These are phyloP conservation scores for Pristionchus mayeri DNA, from an alignment of 2,888 invertebrate genomes.

Conservation along the genomic window DNA sequence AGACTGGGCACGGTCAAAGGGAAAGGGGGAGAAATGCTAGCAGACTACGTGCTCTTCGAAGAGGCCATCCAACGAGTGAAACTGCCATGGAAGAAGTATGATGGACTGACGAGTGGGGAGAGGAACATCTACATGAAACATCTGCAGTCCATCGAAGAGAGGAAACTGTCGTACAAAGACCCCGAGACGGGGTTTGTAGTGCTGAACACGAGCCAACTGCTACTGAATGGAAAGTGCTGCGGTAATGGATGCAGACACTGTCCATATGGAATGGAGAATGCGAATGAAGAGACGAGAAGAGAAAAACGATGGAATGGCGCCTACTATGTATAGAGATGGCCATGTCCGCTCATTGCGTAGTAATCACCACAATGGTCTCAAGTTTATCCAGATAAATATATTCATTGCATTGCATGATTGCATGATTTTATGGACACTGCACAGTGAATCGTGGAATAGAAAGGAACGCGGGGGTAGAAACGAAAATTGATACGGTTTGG, in stretches of 20 bases:
- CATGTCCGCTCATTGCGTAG: neutral
- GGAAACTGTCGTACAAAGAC: slow-evolving; percentile 69
- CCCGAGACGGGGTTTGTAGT: slow-evolving; percentile 65
- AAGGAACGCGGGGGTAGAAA: neutral
- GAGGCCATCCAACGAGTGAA: slow-evolving; percentile 68
- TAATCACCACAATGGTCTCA: neutral
- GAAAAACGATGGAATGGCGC: slow-evolving; percentile 72
- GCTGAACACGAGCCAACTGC: slow-evolving; percentile 67
- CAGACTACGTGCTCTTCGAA: slow-evolving; percentile 73
- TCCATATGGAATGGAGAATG: slow-evolving; percentile 71
- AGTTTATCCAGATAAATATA: no score
- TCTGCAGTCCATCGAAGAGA: slow-evolving; percentile 68
- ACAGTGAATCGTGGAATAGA: neutral
- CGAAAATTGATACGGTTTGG: neutral
- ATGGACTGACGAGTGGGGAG: slow-evolving; percentile 68
- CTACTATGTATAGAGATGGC: slow-evolving; percentile 64
- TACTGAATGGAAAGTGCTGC: slow-evolving; percentile 72
- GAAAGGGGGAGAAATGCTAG: slow-evolving; percentile 67
- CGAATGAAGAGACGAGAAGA: slow-evolving; percentile 60
- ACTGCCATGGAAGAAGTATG: slow-evolving; percentile 67
- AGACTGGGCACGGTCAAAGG: slow-evolving; percentile 63
- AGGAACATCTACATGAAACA: slow-evolving; percentile 70
- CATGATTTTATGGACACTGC: no score
- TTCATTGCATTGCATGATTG: neutral
- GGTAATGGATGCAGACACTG: slow-evolving; percentile 75